Evolutionary conservation across 2,113 vertebrate genomes (phyloP).

Genomic region (Thalassoma bifasciatum): DNA sequence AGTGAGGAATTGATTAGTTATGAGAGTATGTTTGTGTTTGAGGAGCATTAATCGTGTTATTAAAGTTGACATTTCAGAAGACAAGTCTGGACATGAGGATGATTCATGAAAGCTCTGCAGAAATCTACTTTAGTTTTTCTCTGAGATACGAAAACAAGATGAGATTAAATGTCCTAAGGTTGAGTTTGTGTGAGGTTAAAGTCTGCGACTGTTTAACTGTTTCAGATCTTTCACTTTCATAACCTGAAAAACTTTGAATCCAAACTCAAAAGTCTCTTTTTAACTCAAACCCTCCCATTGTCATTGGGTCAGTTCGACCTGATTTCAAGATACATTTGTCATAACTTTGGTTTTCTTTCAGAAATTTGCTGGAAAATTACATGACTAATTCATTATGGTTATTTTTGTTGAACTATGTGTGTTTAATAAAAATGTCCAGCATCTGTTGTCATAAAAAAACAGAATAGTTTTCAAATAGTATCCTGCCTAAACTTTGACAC

Average conservation of each 20-base stretch:
- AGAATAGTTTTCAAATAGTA: no score
- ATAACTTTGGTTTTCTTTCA: no score
- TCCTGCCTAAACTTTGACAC: no score
- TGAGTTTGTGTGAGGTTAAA: neutral
- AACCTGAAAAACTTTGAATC: neutral
- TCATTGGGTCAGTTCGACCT: no score
- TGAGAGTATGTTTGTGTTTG: neutral
- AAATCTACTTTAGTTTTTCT: neutral
- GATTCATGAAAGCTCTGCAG: neutral
- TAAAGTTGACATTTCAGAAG: neutral
- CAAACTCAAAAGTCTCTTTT: no score
- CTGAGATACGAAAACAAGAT: neutral
- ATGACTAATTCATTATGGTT: no score
- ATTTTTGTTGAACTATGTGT: no score
- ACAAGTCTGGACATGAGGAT: constrained; percentile 28
- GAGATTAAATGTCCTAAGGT: neutral
- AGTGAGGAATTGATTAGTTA: neutral
- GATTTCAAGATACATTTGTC: no score
- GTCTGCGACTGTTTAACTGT: constrained; percentile 4
- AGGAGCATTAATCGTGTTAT: neutral
- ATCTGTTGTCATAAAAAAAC: no score
- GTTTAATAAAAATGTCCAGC: no score
- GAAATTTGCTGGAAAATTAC: no score
- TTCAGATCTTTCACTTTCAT: neutral
- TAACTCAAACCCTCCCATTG: no score